Evolutionary conservation across 2,888 invertebrate genomes (phyloP).

Genomic region (Latheticus oryzae): DNA sequence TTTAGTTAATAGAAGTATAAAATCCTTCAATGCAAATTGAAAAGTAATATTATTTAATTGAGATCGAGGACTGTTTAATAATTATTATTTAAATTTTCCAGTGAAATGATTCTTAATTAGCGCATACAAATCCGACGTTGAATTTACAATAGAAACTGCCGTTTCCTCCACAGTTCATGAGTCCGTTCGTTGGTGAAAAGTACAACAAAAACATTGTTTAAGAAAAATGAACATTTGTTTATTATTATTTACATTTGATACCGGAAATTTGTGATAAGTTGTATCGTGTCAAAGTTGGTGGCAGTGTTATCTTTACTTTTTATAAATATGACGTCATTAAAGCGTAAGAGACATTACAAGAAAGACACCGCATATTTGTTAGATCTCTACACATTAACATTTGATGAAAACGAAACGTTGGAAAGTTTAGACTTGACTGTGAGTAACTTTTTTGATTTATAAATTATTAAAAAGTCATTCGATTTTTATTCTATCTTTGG

Average conservation of each 20-base stretch:
- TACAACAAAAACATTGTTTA: constrained; percentile 15
- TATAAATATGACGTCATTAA: constrained; percentile 61
- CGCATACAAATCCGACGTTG: constrained; percentile 27
- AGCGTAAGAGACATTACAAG: constrained; percentile 80
- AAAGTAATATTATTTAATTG: no score
- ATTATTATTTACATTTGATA: constrained; percentile 6
- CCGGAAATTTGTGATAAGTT: constrained; percentile 33
- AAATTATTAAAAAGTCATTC: background rate
- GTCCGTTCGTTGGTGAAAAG: constrained; percentile 31
- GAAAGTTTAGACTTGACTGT: constrained; percentile 77
- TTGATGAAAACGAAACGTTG: constrained; percentile 83
- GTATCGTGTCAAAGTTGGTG: no score
- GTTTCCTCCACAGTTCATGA: constrained; percentile 41
- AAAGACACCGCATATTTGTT: constrained; percentile 86
- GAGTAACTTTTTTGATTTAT: constrained; percentile 62
- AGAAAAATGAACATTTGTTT: constrained; percentile 24
- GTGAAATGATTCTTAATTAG: constrained; percentile 20
- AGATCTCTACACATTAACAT: constrained; percentile 87
- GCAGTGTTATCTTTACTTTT: constrained; percentile 31
- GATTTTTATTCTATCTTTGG: background rate
- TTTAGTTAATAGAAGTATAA: no score
- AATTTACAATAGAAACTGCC: constrained; percentile 48
- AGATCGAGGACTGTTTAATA: no score
- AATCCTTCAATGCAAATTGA: no score
- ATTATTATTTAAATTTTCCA: constrained; percentile 16